A percentile compares a stretch with the other conserved stretches of the same genome.
Conservation (phyloP, 2,113 vertebrate species). For the Rattus norvegicus region GRCr8 NC_086024.1:36901501-36902000, state of each 20-base stretch:
- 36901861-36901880: conserved; percentile 50
- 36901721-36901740: conserved; percentile 83
- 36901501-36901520: conserved; percentile 75
- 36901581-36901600: conserved; percentile 70
- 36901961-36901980: accelerated
- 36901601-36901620: conserved; percentile 72
- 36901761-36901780: conserved; percentile 84
- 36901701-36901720: conserved; percentile 85
- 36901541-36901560: conserved; percentile 59
- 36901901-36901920: not conserved
- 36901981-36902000: not conserved
- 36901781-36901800: conserved; percentile 88
- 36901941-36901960: not conserved
- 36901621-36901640: conserved; percentile 81
- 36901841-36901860: conserved; percentile 56
- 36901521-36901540: conserved; percentile 56
- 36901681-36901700: conserved; percentile 85
- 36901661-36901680: conserved; percentile 81
- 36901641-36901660: conserved; percentile 78
- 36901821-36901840: conserved; percentile 69
- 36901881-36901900: conserved; percentile 75
- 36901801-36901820: conserved; percentile 86
- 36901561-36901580: conserved; percentile 66
- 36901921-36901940: not conserved
- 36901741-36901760: conserved; percentile 71